Conservation (phyloP, 2,797 vertebrate species). For the Eulemur rubriventer region DNA sequence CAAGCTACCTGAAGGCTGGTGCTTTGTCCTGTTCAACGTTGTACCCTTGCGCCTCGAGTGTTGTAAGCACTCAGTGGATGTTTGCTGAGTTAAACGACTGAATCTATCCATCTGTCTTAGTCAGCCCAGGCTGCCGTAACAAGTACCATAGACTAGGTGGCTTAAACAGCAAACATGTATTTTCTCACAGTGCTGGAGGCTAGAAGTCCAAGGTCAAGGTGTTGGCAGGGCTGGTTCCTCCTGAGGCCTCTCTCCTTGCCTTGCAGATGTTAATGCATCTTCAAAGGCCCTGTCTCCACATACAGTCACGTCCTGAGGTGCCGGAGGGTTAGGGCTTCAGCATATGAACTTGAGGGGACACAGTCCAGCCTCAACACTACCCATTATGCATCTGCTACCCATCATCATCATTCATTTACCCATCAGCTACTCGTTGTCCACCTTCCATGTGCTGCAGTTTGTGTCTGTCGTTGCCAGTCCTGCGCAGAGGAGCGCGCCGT, state of each 20-base stretch:
- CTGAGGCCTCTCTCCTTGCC: background rate
- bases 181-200: background rate
- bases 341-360: background rate
- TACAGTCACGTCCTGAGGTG: background rate
- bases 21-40: fast-evolving
- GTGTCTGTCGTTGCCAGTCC: background rate
- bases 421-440: background rate
- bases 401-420: background rate
- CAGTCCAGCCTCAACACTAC: background rate
- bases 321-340: fast-evolving
- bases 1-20: background rate
- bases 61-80: fast-evolving
- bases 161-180: background rate
- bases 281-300: background rate
- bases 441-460: background rate
- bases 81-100: fast-evolving
- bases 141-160: background rate
- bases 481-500: background rate
- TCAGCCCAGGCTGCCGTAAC: background rate
- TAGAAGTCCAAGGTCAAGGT: background rate
- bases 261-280: background rate
- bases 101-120: background rate
- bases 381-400: too few species aligned
- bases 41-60: fast-evolving
- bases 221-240: background rate